phyloP scores from a whole-genome alignment of 2,797 vertebrate species.

The Rhabdophis nuchalis region DNA sequence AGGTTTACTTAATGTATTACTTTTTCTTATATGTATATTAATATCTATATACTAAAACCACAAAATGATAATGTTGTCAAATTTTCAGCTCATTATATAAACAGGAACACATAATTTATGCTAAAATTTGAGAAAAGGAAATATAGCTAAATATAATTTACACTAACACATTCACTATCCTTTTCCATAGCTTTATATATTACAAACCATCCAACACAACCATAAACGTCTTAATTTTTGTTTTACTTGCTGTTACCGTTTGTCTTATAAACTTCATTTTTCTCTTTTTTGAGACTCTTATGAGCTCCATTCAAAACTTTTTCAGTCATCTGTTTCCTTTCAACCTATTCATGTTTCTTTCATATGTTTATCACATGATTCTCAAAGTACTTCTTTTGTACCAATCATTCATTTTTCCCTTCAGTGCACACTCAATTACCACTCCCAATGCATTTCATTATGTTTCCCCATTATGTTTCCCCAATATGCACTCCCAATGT shows the following conservation, averaged over 20 bases:
- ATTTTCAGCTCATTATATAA: background rate
- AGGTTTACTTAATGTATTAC: background rate
- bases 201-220: background rate
- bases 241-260: background rate
- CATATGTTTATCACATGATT: background rate
- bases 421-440: background rate
- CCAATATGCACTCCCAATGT: background rate
- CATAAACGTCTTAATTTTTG: background rate
- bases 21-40: background rate
- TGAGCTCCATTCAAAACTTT: background rate
- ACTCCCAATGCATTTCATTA: background rate
- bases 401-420: background rate
- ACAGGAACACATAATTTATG: background rate
- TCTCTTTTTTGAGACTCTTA: background rate
- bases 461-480: background rate
- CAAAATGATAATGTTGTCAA: background rate
- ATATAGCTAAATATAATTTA: background rate
- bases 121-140: background rate
- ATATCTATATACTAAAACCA: background rate
- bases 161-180: background rate
- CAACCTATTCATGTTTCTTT: background rate
- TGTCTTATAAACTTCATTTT: background rate
- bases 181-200: background rate
- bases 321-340: background rate
- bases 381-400: background rate